Evolutionary conservation across 2,888 invertebrate species (phyloP).

Genomic region (Erpobdella octoculata): DNA sequence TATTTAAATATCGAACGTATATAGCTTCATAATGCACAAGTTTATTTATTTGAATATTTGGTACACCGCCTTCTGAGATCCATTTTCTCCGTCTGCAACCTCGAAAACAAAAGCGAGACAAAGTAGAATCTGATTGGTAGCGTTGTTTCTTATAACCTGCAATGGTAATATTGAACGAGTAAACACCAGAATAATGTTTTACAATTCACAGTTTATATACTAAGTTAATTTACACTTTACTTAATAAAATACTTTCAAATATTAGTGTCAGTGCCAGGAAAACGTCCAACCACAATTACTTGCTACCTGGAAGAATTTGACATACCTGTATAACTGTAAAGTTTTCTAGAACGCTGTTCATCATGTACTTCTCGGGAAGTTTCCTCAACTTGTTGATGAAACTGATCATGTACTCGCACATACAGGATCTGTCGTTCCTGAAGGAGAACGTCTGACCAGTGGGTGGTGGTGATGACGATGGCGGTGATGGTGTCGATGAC

Average conservation of each 20-base stretch:
- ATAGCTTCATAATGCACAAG: too few species aligned
- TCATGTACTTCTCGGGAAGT: conserved; percentile 96
- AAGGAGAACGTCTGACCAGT: conserved; percentile 56
- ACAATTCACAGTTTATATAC: background rate
- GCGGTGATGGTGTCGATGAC: conserved; percentile 7
- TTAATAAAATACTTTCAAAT: background rate
- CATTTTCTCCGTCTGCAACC: background rate
- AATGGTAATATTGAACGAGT: background rate
- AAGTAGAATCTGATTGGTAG: conserved; percentile 7
- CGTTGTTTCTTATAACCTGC: conserved; percentile 22
- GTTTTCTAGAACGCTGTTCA: conserved; percentile 99
- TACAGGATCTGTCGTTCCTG: conserved; percentile 90
- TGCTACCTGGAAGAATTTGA: background rate
- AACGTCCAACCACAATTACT: background rate
- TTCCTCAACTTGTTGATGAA: conserved; percentile 98
- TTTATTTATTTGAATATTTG: background rate
- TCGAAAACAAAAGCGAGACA: conserved; percentile 14
- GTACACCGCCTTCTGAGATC: background rate
- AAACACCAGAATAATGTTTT: background rate
- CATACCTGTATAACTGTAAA: conserved; percentile 96
- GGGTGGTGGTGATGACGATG: background rate
- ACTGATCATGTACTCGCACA: conserved; percentile 99
- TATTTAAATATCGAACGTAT: conserved; percentile 2
- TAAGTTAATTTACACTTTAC: background rate
- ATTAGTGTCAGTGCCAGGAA: background rate